Evolutionary conservation across 2,888 invertebrate species (phyloP), one percentile per base, ranked within the genome.

Genomic region (Lycocerus yunnanus): DNA sequence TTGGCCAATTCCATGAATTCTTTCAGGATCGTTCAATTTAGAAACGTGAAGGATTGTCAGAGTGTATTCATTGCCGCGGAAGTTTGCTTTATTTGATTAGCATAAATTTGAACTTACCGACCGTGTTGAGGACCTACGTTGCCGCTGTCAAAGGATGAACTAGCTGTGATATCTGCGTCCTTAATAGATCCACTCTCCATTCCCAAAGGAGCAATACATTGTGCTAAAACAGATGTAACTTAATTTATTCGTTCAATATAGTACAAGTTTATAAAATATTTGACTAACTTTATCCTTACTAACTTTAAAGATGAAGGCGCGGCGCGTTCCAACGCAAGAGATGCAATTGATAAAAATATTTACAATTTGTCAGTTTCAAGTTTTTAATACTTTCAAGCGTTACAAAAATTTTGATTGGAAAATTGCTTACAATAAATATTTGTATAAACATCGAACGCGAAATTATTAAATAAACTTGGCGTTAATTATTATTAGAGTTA

Each of bases 111-210:
- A 77, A 82, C 89, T 89, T 87, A 95, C 96, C 97, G 92, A 87
- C 93, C 95, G 86, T 94, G 93, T 83, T 94, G 93, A 73, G 96
- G 95, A 82, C 95, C 96, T 78, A 96, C 96, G 87, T 93, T 94
- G 84, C 93, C 93, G 84, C 92, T 91, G 88, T 96, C 94, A 89
- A 94, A 95, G 81, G 94, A 94, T 69, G 96, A 95, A 86, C 95
- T 95, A 81, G 96, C 95, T 77, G 91, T 92, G 85, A 96, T 92
- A 87, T 95, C 95, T 81, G 90, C 89, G 89, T 96, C 95, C 82
- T 92, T 91, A 85, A 97, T 96, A 82, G 90, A 90, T 78, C 94
- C 93, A 83, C 93, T 93, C 89, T 95, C 94, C 95, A 97, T 95
- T 78, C 97, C 97, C 85, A 97, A 89, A 70, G 95, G 92, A 79